These are phyloP conservation scores for Urechis unicinctus DNA, from an alignment of 2,888 invertebrate genomes.

Conservation along the genomic window DNA sequence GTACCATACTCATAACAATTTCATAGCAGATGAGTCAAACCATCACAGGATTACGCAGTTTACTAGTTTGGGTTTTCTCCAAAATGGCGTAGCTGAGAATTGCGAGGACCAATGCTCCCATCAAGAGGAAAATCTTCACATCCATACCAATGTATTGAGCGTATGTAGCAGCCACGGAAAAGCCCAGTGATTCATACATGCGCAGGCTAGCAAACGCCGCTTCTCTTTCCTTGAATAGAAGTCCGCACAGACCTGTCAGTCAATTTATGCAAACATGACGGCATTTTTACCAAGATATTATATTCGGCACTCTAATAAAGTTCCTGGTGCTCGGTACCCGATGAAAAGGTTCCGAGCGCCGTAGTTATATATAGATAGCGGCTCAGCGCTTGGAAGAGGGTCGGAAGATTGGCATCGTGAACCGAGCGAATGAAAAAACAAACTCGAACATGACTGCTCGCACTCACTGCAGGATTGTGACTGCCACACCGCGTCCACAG, in stretches of 20 bases:
- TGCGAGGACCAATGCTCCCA: slow-evolving; percentile 20
- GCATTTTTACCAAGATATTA: neutral
- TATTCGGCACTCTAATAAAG: neutral
- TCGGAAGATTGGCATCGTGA: no score
- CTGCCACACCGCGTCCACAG: slow-evolving; percentile 42
- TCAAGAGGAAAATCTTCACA: slow-evolving; percentile 27
- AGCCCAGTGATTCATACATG: slow-evolving; percentile 36
- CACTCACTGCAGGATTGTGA: slow-evolving; percentile 41
- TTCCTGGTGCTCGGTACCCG: no score
- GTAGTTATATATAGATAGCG: no score
- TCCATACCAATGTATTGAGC: slow-evolving; percentile 35
- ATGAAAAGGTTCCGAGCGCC: no score
- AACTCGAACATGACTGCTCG: neutral
- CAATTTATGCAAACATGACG: neutral
- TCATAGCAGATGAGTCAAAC: no score
- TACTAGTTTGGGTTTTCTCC: slow-evolving; percentile 19
- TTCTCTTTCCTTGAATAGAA: slow-evolving; percentile 34
- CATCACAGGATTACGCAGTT: no score
- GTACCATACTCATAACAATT: no score
- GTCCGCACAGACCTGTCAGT: slow-evolving; percentile 34
- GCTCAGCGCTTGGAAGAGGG: no score
- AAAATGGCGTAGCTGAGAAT: slow-evolving; percentile 25
- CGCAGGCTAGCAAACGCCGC: slow-evolving; percentile 38
- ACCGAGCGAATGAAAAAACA: slow-evolving; percentile 1
- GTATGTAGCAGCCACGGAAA: slow-evolving; percentile 31